These are phyloP conservation scores for Channa maculata DNA, from an alignment of 2,113 vertebrate species.

Conservation along the genomic window DNA sequence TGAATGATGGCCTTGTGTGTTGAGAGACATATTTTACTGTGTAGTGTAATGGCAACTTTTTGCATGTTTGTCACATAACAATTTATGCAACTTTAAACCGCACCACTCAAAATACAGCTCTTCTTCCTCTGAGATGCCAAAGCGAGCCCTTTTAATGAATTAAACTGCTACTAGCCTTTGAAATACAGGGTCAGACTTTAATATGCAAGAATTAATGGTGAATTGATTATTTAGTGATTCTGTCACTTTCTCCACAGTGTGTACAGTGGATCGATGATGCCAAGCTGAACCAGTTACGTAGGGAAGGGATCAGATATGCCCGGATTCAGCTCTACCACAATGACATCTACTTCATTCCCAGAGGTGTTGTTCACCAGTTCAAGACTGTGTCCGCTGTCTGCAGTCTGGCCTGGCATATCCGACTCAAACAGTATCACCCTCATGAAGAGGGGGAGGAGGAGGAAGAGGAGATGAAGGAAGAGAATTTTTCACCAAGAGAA, in stretches of 20 bases:
- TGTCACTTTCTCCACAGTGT: conserved; percentile 83
- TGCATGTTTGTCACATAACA: background rate
- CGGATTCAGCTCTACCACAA: conserved; percentile 97
- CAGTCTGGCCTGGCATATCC: conserved; percentile 97
- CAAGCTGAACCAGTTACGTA: conserved; percentile 97
- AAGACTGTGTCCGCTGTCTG: conserved; percentile 98
- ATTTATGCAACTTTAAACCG: background rate
- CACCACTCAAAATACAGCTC: too few species aligned
- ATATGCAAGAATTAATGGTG: background rate
- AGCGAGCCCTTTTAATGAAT: too few species aligned
- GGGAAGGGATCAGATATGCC: conserved; percentile 97
- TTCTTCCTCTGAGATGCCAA: too few species aligned
- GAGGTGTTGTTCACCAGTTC: conserved; percentile 98
- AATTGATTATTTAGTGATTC: too few species aligned
- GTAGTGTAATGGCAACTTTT: too few species aligned
- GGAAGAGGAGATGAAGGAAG: conserved; percentile 16
- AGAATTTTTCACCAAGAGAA: conserved; percentile 17
- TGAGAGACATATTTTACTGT: too few species aligned
- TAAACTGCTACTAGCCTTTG: background rate
- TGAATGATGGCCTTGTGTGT: too few species aligned
- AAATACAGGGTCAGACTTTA: background rate
- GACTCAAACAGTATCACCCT: conserved; percentile 92
- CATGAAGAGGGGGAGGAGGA: conserved; percentile 61
- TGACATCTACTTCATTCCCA: conserved; percentile 99
- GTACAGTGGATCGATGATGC: conserved; percentile 99